Conservation (phyloP, 1,140 invertebrate genomes). For the Eumeta japonica region DNA sequence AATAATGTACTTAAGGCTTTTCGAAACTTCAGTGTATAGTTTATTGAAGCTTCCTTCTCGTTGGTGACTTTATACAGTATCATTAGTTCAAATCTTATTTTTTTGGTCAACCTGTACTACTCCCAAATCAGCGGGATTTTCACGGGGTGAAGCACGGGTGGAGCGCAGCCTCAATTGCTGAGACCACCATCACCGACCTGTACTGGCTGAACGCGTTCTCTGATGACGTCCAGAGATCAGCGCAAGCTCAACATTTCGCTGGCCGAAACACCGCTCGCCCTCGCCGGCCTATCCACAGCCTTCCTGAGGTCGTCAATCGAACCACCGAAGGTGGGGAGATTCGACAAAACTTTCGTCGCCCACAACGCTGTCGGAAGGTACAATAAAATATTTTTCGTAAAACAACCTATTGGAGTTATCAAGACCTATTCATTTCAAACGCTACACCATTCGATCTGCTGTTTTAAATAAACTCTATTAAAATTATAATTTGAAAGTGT, state of each 20-base stretch:
- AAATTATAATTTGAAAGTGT: no score
- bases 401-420: no score
- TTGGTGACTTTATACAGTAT: no score
- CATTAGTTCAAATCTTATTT: no score
- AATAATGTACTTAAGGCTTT: no score
- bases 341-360: conserved; percentile 48
- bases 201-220: conserved; percentile 74
- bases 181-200: conserved; percentile 65
- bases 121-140: conserved; percentile 69
- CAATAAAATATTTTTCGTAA: no score
- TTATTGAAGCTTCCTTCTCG: no score
- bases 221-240: conserved; percentile 71
- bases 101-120: conserved; percentile 68
- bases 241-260: conserved; percentile 42
- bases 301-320: conserved; percentile 38
- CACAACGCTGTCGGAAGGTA: conserved; percentile 59
- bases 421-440: no score
- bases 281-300: conserved; percentile 43
- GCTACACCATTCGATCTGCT: no score
- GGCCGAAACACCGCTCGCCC: conserved; percentile 23
- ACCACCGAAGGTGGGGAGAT: conserved; percentile 31
- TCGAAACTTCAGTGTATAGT: no score
- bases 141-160: conserved; percentile 67
- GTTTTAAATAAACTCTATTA: no score
- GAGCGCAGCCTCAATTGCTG: conserved; percentile 62